Conservation (phyloP, 2,113 vertebrate genomes). For the Eidolon helvum region DNA sequence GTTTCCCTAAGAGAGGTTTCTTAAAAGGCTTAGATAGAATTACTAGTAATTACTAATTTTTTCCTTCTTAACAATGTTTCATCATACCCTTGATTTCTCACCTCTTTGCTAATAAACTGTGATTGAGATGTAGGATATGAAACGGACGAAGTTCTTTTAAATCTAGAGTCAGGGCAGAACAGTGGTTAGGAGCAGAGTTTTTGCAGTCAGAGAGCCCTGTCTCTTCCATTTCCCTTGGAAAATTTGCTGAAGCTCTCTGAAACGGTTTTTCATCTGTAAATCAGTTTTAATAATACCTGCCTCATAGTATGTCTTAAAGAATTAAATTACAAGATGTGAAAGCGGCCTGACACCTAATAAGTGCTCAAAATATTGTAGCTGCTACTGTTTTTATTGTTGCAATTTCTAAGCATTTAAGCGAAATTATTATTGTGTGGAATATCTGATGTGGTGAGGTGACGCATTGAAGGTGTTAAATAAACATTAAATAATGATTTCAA, state of each 20-base stretch:
- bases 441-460: background rate
- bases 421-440: background rate
- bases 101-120: background rate
- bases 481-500: conserved; percentile 24
- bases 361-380: background rate
- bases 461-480: background rate
- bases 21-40: background rate
- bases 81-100: background rate
- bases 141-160: background rate
- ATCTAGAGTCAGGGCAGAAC: background rate
- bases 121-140: background rate
- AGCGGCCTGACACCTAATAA: background rate
- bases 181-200: background rate
- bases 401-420: background rate
- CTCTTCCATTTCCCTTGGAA: background rate
- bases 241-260: background rate
- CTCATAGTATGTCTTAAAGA: background rate
- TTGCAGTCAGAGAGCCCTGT: background rate
- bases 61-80: background rate
- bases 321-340: background rate
- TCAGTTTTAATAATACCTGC: background rate
- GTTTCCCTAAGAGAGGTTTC: background rate
- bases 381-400: background rate
- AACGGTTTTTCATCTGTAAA: background rate
- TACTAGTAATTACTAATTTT: background rate